Base-by-base conservation (phyloP, 2,888 invertebrate genomes). In the Catocala fraxini region DNA sequence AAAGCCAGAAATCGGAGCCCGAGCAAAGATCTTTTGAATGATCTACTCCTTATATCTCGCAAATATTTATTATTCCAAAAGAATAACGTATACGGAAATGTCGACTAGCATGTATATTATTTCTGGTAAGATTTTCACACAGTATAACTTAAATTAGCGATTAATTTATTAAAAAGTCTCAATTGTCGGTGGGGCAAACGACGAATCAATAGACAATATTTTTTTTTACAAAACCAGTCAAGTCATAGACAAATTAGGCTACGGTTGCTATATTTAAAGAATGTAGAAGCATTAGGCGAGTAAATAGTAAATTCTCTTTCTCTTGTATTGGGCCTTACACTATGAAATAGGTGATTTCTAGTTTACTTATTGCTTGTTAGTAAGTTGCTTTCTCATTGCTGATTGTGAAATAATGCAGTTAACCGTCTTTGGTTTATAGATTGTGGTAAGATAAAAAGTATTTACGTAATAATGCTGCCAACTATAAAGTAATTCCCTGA, bases 151-250 rank as follows among this genome's bases (percentile, higher is more conserved):
- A 85, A 84, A 83, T 80, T 83, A 77, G 67, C 74, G 81, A 80
- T 82, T 88, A 71, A 58, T 71, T 68, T 65, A 75, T 68, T 66
- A 72, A 86, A 86, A 86, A 88, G 84, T 85, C 85, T 86, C 80
- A 87, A 86, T 87, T 83, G 84, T 91, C 92, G 90, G 91, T 93
- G 91, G 91, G 91, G 89, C 89, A 90, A 80, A 83, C 77, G 85
- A 91, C 81, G 87, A 92, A 92, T 92, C 92, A 92, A 93, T 93
- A 93, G 93, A 93, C 92, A 92, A 91, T 35, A 45, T 47, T 71
- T 79, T 81, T 80, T 83, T 78, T 71, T 65, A 65, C 49, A 74
- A 74, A 74, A 66, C 56, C 51, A 73, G 64, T 63, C 56, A 54
- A 45, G 12, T 45, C 74, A 65, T 68, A 74, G 72, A 72, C 63